Percentiles rank a stretch among this genome's conserved stretches.
phyloP scores from a whole-genome alignment of 2,888 invertebrate species.

The Petrolisthes manimaculis region DNA sequence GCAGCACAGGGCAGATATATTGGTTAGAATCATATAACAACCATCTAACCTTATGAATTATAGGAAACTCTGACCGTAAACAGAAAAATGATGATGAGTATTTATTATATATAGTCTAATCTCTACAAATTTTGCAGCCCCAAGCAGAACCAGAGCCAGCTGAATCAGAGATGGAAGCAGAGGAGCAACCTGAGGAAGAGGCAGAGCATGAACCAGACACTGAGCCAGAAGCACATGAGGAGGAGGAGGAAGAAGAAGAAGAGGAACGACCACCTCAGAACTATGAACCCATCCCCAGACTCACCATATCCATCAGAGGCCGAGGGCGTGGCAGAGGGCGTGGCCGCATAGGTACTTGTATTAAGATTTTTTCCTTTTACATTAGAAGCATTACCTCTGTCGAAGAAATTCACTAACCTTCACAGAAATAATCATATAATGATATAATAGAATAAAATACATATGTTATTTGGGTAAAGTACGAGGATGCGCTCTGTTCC shows the following conservation, averaged over 20 bases:
- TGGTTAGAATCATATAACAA: too few relatives aligned
- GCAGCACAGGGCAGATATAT: too few relatives aligned
- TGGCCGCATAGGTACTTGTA: conserved; percentile 53
- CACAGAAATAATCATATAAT: too few relatives aligned
- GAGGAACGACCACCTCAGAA: conserved; percentile 60
- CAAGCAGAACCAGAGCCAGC: conserved; percentile 39
- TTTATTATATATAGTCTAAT: background rate
- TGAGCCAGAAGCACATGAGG: conserved; percentile 51
- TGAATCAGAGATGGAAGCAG: conserved; percentile 43
- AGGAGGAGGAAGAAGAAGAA: conserved; percentile 59
- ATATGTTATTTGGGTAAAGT: too few relatives aligned
- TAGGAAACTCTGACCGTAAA: background rate
- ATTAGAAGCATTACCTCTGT: too few relatives aligned
- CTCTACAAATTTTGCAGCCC: conserved; percentile 8
- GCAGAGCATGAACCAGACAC: conserved; percentile 59
- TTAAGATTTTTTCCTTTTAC: too few relatives aligned
- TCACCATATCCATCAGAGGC: conserved; percentile 66
- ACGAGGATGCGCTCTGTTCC: too few relatives aligned
- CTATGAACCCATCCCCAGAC: conserved; percentile 65
- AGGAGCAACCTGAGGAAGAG: conserved; percentile 48
- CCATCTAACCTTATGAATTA: too few relatives aligned
- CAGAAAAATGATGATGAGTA: background rate
- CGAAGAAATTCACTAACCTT: too few relatives aligned
- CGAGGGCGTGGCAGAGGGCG: conserved; percentile 62
- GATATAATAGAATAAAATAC: too few relatives aligned